phyloP scores from a whole-genome alignment of 2,113 vertebrate species.

The Chloebia gouldiae region DNA sequence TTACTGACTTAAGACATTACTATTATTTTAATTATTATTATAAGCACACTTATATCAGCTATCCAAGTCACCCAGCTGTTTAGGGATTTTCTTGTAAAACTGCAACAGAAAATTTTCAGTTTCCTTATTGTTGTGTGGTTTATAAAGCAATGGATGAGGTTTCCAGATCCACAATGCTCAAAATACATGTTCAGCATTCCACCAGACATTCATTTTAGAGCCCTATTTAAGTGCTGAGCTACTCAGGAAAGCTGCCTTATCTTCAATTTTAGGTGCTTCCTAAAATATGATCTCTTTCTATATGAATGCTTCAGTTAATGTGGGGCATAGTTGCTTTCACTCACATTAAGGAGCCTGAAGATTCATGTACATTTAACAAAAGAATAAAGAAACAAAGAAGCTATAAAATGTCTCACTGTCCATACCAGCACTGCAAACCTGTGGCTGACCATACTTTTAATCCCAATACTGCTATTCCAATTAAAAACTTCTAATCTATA shows the following conservation, averaged over 20 bases:
- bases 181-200: neutral
- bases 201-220: neutral
- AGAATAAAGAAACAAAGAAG: neutral
- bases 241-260: neutral
- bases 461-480: neutral
- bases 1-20: neutral
- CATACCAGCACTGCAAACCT: neutral
- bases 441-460: neutral
- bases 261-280: neutral
- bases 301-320: neutral
- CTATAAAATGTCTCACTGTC: neutral
- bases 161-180: neutral
- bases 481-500: neutral
- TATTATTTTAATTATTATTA: conserved; percentile 15
- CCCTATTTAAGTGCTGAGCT: neutral
- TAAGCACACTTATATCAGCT: neutral
- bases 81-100: neutral
- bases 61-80: neutral
- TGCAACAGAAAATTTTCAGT: neutral
- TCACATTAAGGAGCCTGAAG: neutral
- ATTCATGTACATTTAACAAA: neutral
- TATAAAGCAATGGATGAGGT: neutral
- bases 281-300: neutral
- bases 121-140: neutral
- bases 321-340: neutral